Evolutionary conservation across 2,888 invertebrate species (phyloP), one percentile per base, ranked within the genome.

Genomic region (Deroplatys truncata): DNA sequence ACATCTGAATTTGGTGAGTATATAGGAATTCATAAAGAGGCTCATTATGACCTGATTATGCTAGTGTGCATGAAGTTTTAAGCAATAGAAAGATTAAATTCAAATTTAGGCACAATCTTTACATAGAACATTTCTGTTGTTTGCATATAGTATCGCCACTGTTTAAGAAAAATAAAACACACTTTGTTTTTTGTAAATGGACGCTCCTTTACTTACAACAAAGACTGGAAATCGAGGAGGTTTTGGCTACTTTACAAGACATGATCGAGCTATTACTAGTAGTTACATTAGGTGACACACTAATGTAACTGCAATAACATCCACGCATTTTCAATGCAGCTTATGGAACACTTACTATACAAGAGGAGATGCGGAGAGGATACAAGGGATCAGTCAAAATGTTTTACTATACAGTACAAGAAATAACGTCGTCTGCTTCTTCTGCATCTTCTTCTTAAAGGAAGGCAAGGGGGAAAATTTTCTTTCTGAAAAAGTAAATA

Each of bases 321-420:
- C 89, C 90, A 90, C 82, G 89, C 90, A 89, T 90, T 90, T 90
- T 89, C 82, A 90, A 90, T 89, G 89, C 90, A 87, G 88, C 88
- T 88, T 90, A 90, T 89, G 87, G 89, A 88, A 90, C 90, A 90
- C 83, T 88, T 88, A 90, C 85, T 90, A 90, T 31, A 88, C 89
- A 84, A 16, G 88, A 90, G 88, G 86, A 88, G 85, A 88, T 86
- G 88, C 31, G 43, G 84, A 31, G 88, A 88, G 43, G 88, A 84
- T 82, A 72, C 20, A 72, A 85, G 49, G 16, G 28, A 49, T 29
- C 28, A 84, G 84, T 84, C 84, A 84, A 84, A 84, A 84, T 43
- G 28, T 28, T 84, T 84, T 84, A 84, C 84, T 84, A 83, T 28
- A 72, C 43, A 43, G n/a, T 43, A 84, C 49, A 88, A 84, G 88